Base-by-base conservation (phyloP, 2,797 vertebrate genomes). In the Poecilia velifera region DNA sequence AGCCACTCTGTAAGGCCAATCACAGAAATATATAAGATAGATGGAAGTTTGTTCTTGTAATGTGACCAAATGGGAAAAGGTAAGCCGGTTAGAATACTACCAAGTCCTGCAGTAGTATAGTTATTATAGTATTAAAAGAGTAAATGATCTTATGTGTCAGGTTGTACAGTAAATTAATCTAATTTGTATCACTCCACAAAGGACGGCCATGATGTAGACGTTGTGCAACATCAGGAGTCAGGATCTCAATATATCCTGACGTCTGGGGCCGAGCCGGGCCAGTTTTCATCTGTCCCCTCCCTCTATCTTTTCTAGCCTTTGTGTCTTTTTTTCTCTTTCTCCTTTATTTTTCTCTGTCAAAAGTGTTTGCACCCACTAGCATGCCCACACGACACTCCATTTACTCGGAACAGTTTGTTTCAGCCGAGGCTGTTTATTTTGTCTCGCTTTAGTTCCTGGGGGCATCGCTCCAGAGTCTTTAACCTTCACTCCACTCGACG, bases 381-480 rank as follows among this genome's bases (percentile, higher is more conserved):
- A 71, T 77, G 74, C 81, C 79, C 39, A 55, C 36, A 31, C 77
- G 68, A 70, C 78, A 87, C 80, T 88, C 84, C 86, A 92, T 91
- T 89, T 86, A 80, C 70, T 74, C 31, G 49, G 88, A 82, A 77
- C 80, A 82, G 87, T 90, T 91, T 90, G 85, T 91, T 89, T 92
- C 84, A 87, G 66, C 79, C 72, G 49, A 31, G 47, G 59, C 77
- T 89, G 84, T 92, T 68, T 41, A 6, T 70, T 91, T 82, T 90
- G 78, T 78, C 76, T 75, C 16, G 18, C 83, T 80, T 46, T 73
- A 99, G 97, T 98, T 87, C 98, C 98, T 0, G 98, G 98, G 0
- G 96, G 96, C 90, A 98, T 99, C 0, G 95, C 97, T 41, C 95
- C 97, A 0, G 97, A 99, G 89, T 98, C 97, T 1, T 94, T 99